A percentile compares a stretch with the other conserved stretches of the same genome.
Conservation (phyloP, 1,140 invertebrate species). For the Chrysomallon squamiferum region DNA sequence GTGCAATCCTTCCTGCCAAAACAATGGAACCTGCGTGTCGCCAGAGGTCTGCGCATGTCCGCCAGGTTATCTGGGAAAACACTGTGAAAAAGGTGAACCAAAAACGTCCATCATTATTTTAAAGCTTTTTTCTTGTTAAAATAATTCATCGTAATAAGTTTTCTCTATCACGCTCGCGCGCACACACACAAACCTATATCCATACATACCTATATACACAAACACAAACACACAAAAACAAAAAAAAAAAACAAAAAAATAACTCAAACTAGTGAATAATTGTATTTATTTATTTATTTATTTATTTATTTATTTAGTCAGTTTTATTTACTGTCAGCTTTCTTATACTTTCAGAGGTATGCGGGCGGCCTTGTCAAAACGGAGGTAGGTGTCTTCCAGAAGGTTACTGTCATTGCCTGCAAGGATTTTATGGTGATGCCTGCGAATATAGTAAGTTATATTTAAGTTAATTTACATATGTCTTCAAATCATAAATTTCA, state of each 20-base stretch:
- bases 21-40: constrained; percentile 57
- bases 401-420: constrained; percentile 50
- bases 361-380: constrained; percentile 47
- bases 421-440: constrained; percentile 49
- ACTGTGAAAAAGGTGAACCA: constrained; percentile 46
- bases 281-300: too few species aligned
- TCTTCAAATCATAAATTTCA: not conserved
- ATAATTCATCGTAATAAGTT: too few species aligned
- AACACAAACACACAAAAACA: too few species aligned
- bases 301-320: too few species aligned
- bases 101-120: too few species aligned
- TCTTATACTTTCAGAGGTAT: constrained; percentile 49
- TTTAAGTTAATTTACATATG: not conserved
- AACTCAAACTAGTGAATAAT: too few species aligned
- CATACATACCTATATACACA: too few species aligned
- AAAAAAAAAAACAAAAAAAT: too few species aligned
- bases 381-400: constrained; percentile 49
- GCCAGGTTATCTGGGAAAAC: constrained; percentile 45
- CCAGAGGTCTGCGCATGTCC: constrained; percentile 50
- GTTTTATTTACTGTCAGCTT: too few species aligned
- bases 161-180: too few species aligned
- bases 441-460: constrained; percentile 74
- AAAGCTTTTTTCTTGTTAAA: too few species aligned
- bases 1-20: constrained; percentile 53
- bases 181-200: too few species aligned